Percentiles rank a stretch among this genome's conserved stretches.
These are phyloP conservation scores for Tarsius wallacei DNA, from an alignment of 2,797 vertebrate species.

Conservation along the genomic window DNA sequence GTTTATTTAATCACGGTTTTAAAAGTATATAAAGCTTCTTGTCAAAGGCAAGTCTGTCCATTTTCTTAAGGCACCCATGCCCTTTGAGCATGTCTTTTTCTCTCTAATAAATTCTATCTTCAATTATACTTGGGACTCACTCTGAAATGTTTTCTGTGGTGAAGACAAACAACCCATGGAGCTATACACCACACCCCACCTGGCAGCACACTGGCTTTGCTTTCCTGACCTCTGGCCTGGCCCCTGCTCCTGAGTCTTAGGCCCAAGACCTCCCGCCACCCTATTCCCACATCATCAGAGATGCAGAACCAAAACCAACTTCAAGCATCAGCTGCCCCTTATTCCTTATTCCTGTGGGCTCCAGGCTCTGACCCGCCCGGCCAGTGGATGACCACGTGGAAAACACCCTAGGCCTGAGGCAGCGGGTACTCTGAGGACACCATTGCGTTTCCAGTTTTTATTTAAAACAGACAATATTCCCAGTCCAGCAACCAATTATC, in stretches of 20 bases:
- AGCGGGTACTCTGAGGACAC: fast-evolving
- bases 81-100: too few species aligned
- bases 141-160: too few species aligned
- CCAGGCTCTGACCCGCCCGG: too few species aligned
- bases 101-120: too few species aligned
- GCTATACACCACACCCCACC: too few species aligned
- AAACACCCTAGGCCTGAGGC: neutral
- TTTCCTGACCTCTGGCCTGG: neutral
- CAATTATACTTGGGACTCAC: too few species aligned
- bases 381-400: neutral
- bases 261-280: too few species aligned
- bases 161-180: too few species aligned
- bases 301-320: neutral
- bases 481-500: neutral
- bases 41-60: too few species aligned
- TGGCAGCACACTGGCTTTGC: neutral
- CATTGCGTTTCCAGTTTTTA: neutral
- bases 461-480: neutral
- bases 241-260: neutral
- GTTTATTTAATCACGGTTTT: too few species aligned
- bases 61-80: too few species aligned
- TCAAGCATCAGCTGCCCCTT: fast-evolving
- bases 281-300: neutral
- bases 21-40: too few species aligned
- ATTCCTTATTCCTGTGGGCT: neutral